Percentiles rank a stretch among this genome's conserved stretches.
Conservation (phyloP, 2,888 invertebrate genomes). For the Cheilosia vulpina region DNA sequence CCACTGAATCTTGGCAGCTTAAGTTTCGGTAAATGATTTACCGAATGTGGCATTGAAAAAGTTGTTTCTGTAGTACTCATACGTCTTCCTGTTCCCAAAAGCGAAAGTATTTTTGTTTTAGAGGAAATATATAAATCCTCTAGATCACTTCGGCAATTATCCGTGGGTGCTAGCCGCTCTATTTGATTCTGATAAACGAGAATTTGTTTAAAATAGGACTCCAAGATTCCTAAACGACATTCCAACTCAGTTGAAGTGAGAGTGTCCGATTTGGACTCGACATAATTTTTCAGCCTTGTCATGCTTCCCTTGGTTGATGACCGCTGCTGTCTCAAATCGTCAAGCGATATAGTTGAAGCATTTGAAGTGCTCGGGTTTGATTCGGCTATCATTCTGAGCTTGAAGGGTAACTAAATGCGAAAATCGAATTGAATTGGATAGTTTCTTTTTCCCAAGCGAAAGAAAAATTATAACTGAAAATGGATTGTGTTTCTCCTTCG, state of each 20-base stretch:
- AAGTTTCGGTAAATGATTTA: constrained; percentile 25
- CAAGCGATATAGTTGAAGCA: no score
- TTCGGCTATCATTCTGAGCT: no score
- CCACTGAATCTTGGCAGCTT: constrained; percentile 29
- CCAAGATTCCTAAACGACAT: constrained; percentile 38
- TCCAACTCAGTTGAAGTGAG: constrained; percentile 5
- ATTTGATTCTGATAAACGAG: constrained; percentile 6
- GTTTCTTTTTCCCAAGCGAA: no score
- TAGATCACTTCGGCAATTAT: constrained; percentile 7
- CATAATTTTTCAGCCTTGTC: no score
- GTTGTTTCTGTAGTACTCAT: background rate
- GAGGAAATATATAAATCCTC: constrained; percentile 29
- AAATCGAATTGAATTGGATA: no score
- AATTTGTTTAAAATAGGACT: constrained; percentile 30
- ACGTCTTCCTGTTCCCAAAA: background rate
- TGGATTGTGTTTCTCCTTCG: no score
- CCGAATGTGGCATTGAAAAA: background rate
- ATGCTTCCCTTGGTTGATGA: no score
- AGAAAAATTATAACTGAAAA: no score
- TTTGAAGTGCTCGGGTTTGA: no score
- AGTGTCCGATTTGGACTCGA: background rate
- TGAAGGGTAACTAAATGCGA: no score
- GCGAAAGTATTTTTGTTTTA: constrained; percentile 13
- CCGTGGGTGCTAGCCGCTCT: constrained; percentile 11
- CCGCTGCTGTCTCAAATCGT: no score